These are phyloP conservation scores for Pangasius larnaudii DNA, from an alignment of 2,797 vertebrate genomes.

Conservation along the genomic window DNA sequence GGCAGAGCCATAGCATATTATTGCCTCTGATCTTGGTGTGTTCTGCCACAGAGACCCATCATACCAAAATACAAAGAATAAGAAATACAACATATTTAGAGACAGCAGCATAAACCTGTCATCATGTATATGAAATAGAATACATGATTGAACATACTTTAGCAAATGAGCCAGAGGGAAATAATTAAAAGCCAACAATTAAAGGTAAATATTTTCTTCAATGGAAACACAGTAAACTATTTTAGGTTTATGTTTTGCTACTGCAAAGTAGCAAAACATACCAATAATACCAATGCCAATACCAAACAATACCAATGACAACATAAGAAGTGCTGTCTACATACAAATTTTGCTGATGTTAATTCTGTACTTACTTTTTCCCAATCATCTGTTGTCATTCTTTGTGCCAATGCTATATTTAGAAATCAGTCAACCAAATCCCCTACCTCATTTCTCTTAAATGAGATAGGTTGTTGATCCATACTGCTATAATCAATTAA, in stretches of 20 bases:
- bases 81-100: neutral
- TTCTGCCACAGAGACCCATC: neutral
- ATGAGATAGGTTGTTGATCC: neutral
- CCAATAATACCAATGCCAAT: neutral
- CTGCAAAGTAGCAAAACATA: no score
- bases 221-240: neutral
- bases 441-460: slow-evolving; percentile 4
- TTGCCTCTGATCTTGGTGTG: neutral
- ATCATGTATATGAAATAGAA: neutral
- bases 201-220: neutral
- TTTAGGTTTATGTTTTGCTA: neutral
- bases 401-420: neutral
- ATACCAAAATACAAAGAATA: neutral
- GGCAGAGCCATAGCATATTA: neutral
- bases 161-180: neutral
- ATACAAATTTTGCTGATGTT: neutral
- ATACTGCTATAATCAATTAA: slow-evolving; percentile 1
- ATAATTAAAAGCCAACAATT: neutral
- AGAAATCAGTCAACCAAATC: neutral
- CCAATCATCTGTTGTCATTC: neutral
- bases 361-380: no score
- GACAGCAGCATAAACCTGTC: neutral
- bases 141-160: neutral
- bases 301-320: neutral
- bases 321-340: neutral